Conservation (phyloP, 2,888 invertebrate species). For the Drosophila infuscata region DNA sequence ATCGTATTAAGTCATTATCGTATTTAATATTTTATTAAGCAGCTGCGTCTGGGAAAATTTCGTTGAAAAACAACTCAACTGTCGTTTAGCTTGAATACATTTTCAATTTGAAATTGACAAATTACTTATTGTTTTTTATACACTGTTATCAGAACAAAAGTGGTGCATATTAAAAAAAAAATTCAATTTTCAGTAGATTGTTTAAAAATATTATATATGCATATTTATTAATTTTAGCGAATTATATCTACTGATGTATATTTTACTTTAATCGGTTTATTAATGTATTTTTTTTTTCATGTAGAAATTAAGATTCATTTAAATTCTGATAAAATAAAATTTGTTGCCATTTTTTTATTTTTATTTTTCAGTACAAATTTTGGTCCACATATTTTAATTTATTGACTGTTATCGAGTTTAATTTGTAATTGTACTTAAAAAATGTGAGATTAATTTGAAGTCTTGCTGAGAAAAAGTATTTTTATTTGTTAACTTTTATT, state of each 20-base stretch:
- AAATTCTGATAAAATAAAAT: background rate
- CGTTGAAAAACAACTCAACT: constrained; percentile 16
- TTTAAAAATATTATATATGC: background rate
- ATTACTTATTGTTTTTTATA: constrained; percentile 21
- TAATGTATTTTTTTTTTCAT: background rate
- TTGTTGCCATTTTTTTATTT: background rate
- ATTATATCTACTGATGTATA: background rate
- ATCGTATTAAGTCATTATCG: constrained; percentile 18
- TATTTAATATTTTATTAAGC: background rate
- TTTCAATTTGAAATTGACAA: constrained; percentile 35
- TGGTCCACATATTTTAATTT: too few relatives aligned
- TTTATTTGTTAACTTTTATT: background rate
- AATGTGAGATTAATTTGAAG: background rate
- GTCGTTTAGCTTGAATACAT: constrained; percentile 8
- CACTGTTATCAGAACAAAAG: background rate
- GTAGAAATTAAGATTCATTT: background rate
- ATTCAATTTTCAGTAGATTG: background rate
- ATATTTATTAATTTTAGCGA: background rate
- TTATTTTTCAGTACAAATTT: background rate
- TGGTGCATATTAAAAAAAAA: background rate
- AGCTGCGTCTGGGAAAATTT: constrained; percentile 16
- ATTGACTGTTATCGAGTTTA: background rate
- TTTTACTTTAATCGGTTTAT: background rate
- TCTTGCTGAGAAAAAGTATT: background rate
- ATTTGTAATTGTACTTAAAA: background rate